Percentiles rank a stretch among this genome's conserved stretches.
Conservation (phyloP, 2,888 invertebrate genomes). For the Cyrtodaria siliqua region DNA sequence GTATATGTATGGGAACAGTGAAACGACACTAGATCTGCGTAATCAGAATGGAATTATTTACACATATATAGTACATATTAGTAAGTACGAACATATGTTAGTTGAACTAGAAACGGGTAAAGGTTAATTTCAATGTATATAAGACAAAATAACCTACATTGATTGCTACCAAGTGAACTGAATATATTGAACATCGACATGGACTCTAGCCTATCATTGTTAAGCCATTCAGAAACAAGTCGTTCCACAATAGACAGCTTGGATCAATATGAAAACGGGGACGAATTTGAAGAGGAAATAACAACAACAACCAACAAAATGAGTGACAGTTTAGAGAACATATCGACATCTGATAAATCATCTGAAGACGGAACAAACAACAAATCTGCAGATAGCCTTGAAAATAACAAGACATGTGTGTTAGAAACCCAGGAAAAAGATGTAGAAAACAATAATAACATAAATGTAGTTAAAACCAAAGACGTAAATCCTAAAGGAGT, state of each 20-base stretch:
- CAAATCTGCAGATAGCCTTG: conserved; percentile 30
- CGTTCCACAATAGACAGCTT: conserved; percentile 45
- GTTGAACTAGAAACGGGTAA: too few relatives aligned
- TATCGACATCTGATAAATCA: neutral
- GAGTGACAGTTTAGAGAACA: conserved; percentile 13
- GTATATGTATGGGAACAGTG: too few relatives aligned
- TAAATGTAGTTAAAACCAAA: conserved; percentile 1
- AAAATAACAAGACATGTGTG: conserved; percentile 9
- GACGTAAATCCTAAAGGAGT: neutral
- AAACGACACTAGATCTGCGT: too few relatives aligned
- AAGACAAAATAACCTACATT: too few relatives aligned
- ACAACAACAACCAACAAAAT: neutral
- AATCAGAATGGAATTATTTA: too few relatives aligned
- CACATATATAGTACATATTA: too few relatives aligned
- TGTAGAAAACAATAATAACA: neutral
- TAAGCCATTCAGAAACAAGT: conserved; percentile 37
- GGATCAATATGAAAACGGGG: conserved; percentile 29
- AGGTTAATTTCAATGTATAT: too few relatives aligned
- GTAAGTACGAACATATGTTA: too few relatives aligned
- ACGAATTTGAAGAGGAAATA: conserved; percentile 32
- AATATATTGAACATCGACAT: too few relatives aligned
- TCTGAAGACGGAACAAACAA: neutral
- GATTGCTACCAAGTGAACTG: too few relatives aligned
- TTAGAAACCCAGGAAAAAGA: conserved; percentile 8
- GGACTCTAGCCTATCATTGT: conserved; percentile 46